Evolutionary conservation across 2,113 vertebrate genomes (phyloP).

Genomic region (Coturnix japonica): DNA sequence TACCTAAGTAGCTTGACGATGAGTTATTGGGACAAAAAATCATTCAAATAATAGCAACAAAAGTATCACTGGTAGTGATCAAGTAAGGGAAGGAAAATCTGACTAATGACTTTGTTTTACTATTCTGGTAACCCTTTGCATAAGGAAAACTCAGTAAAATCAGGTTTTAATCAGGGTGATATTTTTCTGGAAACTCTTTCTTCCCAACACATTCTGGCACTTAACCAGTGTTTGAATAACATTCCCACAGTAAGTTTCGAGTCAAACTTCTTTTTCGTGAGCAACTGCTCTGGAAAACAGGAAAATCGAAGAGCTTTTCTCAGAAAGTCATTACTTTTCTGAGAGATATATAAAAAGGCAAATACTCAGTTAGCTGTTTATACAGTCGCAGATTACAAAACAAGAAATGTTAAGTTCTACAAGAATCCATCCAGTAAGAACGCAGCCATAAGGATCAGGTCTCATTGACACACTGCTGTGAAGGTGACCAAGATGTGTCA

Average conservation of each 20-base stretch:
- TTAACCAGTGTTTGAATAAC: conserved; percentile 49
- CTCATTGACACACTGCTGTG: background rate
- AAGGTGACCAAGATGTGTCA: background rate
- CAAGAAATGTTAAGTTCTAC: background rate
- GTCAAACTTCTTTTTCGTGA: conserved; percentile 7
- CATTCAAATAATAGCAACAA: conserved; percentile 45
- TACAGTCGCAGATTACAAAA: background rate
- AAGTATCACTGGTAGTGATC: conserved; percentile 62
- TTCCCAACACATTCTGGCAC: conserved; percentile 62
- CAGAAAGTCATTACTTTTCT: background rate
- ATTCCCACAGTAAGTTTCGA: conserved; percentile 38
- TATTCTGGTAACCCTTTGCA: conserved; percentile 71
- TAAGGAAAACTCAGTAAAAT: conserved; percentile 51
- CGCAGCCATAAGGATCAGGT: background rate
- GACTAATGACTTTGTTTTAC: conserved; percentile 48
- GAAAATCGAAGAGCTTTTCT: background rate
- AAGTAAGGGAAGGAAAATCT: conserved; percentile 67
- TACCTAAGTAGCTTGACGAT: conserved; percentile 15
- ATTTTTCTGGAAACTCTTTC: conserved; percentile 66
- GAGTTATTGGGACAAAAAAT: conserved; percentile 37
- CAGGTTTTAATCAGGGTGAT: conserved; percentile 68
- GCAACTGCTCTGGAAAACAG: conserved; percentile 18
- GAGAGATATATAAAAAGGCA: background rate
- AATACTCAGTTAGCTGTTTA: background rate
- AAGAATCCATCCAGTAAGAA: background rate